phyloP scores from a whole-genome alignment of 1,140 invertebrate genomes.

The Penaeus japonicus region DNA sequence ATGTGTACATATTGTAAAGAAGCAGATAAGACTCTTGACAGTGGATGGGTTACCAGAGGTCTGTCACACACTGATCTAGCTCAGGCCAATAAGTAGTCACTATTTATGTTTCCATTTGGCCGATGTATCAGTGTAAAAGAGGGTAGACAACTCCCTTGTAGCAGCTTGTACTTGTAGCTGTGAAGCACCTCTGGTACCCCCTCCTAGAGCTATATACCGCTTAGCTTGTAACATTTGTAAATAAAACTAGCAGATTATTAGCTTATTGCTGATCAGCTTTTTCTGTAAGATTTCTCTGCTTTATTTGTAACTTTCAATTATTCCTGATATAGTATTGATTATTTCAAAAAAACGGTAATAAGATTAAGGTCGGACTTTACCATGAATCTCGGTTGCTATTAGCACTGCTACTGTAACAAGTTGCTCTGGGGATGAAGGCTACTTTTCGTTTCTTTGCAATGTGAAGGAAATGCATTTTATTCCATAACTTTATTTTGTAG shows the following conservation, averaged over 20 bases:
- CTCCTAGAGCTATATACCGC: conserved; percentile 29
- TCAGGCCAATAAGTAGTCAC: neutral
- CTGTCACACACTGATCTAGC: too few species aligned
- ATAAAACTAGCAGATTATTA: conserved; percentile 52
- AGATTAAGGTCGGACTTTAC: conserved; percentile 9
- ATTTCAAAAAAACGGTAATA: conserved; percentile 21
- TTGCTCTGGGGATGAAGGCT: conserved; percentile 41
- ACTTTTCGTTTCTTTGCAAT: neutral
- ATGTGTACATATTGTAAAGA: conserved; percentile 52
- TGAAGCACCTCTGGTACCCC: conserved; percentile 2
- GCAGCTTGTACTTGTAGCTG: too few species aligned
- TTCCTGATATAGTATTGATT: conserved; percentile 46
- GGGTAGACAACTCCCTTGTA: neutral
- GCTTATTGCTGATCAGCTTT: conserved; percentile 51
- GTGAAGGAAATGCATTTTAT: conserved; percentile 9
- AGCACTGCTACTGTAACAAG: conserved; percentile 40
- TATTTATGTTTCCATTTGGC: neutral
- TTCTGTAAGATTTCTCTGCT: conserved; percentile 41
- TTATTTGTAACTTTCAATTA: conserved; percentile 29
- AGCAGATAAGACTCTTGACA: conserved; percentile 29
- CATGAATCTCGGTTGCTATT: conserved; percentile 21
- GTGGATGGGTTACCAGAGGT: neutral
- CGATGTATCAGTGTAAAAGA: neutral
- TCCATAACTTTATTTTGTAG: conserved; percentile 13
- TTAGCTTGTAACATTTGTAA: conserved; percentile 52